These are phyloP conservation scores for Hydropotes inermis DNA, from an alignment of 2,113 vertebrate genomes.

Conservation along the genomic window DNA sequence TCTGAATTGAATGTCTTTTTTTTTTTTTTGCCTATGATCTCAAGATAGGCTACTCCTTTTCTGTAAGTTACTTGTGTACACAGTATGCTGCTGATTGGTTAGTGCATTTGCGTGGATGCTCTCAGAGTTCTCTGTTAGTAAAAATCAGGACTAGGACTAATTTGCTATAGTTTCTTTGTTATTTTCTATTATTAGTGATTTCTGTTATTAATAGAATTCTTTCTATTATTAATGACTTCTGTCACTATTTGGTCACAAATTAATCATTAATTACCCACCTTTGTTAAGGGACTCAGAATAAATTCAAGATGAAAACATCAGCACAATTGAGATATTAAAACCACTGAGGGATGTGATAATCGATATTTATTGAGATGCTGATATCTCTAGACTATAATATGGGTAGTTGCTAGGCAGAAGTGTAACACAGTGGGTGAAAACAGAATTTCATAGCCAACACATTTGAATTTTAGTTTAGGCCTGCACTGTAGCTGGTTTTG, in stretches of 20 bases:
- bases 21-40: neutral
- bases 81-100: neutral
- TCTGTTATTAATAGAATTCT: neutral
- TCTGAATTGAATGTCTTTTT: neutral
- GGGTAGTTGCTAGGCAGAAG: neutral
- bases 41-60: neutral
- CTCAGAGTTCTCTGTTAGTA: neutral
- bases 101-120: neutral
- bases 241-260: neutral
- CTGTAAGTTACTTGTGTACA: neutral
- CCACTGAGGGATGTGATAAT: neutral
- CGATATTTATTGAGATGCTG: neutral
- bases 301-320: neutral
- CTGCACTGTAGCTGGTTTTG: neutral
- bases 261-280: neutral
- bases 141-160: neutral
- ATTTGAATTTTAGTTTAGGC: neutral
- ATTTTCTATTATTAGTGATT: neutral
- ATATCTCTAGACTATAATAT: neutral
- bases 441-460: neutral
- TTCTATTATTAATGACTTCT: neutral
- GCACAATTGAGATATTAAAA: neutral
- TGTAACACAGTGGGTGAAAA: neutral
- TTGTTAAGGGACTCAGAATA: neutral
- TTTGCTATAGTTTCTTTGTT: neutral